Evolutionary conservation across 2,797 vertebrate species (phyloP).

Genomic region (Picus viridis): DNA sequence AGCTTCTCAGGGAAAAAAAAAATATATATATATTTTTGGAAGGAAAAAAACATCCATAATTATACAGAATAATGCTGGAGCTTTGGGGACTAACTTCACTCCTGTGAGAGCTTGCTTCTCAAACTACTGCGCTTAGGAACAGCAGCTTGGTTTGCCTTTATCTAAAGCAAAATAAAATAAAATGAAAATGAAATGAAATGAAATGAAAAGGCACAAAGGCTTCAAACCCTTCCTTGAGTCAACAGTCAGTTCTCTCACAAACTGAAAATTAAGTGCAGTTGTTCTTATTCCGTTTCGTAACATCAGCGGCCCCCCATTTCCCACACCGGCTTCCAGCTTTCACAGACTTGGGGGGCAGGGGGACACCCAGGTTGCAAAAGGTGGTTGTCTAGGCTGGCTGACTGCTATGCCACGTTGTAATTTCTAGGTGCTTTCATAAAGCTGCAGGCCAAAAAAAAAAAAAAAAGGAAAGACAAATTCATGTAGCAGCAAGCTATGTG

Average conservation of each 20-base stretch:
- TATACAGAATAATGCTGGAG: slow-evolving; percentile 78
- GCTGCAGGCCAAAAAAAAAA: background rate
- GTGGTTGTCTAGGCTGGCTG: slow-evolving; percentile 10
- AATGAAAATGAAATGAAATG: background rate
- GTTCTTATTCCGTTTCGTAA: slow-evolving; percentile 18
- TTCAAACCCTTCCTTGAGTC: slow-evolving; percentile 67
- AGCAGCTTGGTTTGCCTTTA: slow-evolving; percentile 61
- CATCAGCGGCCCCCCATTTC: background rate
- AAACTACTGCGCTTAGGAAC: slow-evolving; percentile 65
- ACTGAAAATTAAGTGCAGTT: slow-evolving; percentile 67
- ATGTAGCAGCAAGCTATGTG: background rate
- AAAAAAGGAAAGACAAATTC: background rate
- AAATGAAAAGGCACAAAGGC: slow-evolving; percentile 37
- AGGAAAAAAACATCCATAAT: slow-evolving; percentile 79
- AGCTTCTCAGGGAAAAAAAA: slow-evolving; percentile 76
- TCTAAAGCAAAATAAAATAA: slow-evolving; percentile 58
- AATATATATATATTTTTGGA: slow-evolving; percentile 80
- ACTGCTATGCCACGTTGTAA: background rate
- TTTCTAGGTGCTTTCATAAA: slow-evolving; percentile 15
- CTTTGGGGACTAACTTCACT: slow-evolving; percentile 63
- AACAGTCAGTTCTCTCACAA: slow-evolving; percentile 70
- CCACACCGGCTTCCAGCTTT: background rate
- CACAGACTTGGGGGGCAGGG: slow-evolving; percentile 25
- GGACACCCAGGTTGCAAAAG: background rate
- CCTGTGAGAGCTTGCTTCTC: slow-evolving; percentile 71